phyloP scores from a whole-genome alignment of 2,888 invertebrate genomes.

The Crematogaster levior region DNA sequence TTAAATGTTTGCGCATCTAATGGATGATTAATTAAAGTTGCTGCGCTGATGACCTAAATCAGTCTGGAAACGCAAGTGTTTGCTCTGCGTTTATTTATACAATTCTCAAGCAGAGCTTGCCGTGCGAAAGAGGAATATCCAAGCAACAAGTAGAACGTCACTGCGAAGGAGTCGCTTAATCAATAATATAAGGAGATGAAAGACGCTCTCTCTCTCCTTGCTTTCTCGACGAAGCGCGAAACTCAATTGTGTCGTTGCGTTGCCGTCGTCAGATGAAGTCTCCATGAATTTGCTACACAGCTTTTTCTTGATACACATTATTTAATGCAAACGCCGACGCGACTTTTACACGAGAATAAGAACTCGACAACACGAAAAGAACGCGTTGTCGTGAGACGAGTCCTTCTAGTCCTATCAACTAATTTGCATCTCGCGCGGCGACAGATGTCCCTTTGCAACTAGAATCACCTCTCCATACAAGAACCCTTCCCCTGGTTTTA shows the following conservation, averaged over 20 bases:
- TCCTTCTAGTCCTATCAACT: conserved; percentile 61
- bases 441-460: conserved; percentile 70
- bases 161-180: conserved; percentile 14
- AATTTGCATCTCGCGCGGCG: conserved; percentile 73
- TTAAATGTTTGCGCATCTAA: not conserved
- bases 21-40: not conserved
- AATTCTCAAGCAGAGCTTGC: not conserved
- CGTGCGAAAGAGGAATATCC: conserved; percentile 24
- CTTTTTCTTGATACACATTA: conserved; percentile 17
- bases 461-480: conserved; percentile 34
- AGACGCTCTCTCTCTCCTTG: not conserved
- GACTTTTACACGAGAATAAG: conserved; percentile 43
- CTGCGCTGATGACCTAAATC: not conserved
- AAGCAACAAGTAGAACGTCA: conserved; percentile 37
- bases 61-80: not conserved
- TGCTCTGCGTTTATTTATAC: not conserved
- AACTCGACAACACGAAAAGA: conserved; percentile 21
- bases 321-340: not conserved
- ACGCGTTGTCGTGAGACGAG: conserved; percentile 50
- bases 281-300: not conserved
- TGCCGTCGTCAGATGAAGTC: not conserved
- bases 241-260: not conserved
- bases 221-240: not conserved
- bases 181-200: conserved; percentile 33
- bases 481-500: not conserved